These are phyloP conservation scores for Antheraea mylitta DNA, from an alignment of 1,140 invertebrate genomes.

Conservation along the genomic window DNA sequence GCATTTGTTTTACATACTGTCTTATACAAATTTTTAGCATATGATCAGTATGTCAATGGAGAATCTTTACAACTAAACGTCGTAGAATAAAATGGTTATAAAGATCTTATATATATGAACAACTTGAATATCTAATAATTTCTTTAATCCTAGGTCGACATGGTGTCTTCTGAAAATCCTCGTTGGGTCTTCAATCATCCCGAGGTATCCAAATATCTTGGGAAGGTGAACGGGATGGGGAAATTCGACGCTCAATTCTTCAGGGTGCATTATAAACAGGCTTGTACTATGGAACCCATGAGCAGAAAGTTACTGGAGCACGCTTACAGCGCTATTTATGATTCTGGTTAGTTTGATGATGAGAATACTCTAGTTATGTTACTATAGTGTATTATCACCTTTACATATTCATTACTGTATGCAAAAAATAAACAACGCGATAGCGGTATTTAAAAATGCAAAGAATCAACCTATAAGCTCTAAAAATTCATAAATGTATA, in stretches of 20 bases:
- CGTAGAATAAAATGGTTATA: too few relatives aligned
- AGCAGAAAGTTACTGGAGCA: slow-evolving; percentile 60
- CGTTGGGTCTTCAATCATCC: slow-evolving; percentile 32
- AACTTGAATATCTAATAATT: not conserved
- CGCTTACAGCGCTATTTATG: slow-evolving; percentile 67
- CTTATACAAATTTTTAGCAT: too few relatives aligned
- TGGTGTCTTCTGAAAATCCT: slow-evolving; percentile 18
- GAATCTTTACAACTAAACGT: too few relatives aligned
- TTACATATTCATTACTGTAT: too few relatives aligned
- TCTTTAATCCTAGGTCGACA: slow-evolving; percentile 21
- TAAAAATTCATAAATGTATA: not conserved
- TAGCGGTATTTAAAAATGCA: too few relatives aligned
- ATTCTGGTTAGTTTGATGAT: slow-evolving; percentile 48
- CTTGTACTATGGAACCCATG: slow-evolving; percentile 66
- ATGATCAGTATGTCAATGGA: too few relatives aligned
- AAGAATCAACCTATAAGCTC: too few relatives aligned
- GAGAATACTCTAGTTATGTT: too few relatives aligned
- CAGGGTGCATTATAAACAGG: slow-evolving; percentile 58
- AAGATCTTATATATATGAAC: too few relatives aligned
- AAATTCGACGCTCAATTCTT: slow-evolving; percentile 71
- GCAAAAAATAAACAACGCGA: too few relatives aligned
- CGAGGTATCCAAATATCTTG: slow-evolving; percentile 24
- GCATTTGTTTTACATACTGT: too few relatives aligned
- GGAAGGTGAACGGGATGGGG: slow-evolving; percentile 22
- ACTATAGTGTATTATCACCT: too few relatives aligned